These are phyloP conservation scores for Molossus alvarezi DNA, from an alignment of 2,797 vertebrate species.

Conservation along the genomic window DNA sequence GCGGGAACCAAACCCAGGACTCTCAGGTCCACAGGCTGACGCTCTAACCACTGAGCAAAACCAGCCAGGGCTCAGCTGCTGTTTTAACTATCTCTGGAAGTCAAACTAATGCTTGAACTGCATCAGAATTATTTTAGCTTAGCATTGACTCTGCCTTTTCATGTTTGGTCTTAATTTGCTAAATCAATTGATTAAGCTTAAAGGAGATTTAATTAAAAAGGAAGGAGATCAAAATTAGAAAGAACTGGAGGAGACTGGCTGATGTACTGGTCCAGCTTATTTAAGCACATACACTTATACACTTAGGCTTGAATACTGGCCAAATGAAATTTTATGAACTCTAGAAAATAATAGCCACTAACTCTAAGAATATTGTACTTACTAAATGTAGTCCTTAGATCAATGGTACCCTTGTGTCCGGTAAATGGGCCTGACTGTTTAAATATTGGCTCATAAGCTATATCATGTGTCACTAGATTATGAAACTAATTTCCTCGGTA, in stretches of 20 bases:
- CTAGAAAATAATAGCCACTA: not conserved
- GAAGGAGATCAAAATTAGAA: not conserved
- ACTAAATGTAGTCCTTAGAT: not conserved
- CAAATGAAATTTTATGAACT: conserved; percentile 21
- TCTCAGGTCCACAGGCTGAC: no score
- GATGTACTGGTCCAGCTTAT: not conserved
- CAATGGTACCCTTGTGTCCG: not conserved
- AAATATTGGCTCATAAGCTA: conserved; percentile 31
- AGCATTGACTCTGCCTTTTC: not conserved
- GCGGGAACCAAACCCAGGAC: no score
- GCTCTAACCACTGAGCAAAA: no score
- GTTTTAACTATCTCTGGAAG: conserved; percentile 25
- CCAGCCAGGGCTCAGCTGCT: not conserved
- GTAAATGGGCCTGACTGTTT: not conserved
- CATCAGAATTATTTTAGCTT: not conserved
- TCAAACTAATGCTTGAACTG: not conserved
- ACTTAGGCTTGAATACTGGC: not conserved
- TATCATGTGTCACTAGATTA: conserved; percentile 41
- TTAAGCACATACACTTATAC: not conserved
- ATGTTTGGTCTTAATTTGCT: conserved; percentile 57
- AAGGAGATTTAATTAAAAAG: conserved; percentile 66
- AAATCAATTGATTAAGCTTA: conserved; percentile 68
- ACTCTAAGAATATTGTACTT: conserved; percentile 16
- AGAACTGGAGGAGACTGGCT: not conserved
- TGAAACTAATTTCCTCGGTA: conserved; percentile 61